Evolutionary conservation across 2,888 invertebrate genomes (phyloP), one percentile per base, ranked within the genome.

Genomic region (Gymnocheta viridis): DNA sequence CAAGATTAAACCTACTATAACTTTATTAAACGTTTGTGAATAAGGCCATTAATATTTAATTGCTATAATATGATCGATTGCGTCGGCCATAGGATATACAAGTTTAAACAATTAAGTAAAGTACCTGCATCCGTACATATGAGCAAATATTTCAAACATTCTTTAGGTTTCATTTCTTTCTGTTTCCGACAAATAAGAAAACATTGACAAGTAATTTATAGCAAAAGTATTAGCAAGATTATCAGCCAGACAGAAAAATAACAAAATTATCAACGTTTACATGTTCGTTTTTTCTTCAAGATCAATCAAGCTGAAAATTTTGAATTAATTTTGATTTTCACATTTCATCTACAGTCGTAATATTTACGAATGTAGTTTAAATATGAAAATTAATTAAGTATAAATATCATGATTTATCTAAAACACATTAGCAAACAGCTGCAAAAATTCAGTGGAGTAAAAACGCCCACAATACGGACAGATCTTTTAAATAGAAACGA

Each of bases 391-490:
- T 22, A 49, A 47, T 49, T 56, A 67, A 62, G 4, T 77, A 84
- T 84, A 81, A 77, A 84, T 81, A 84, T 41, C 54, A 32, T 14
- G 62, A 58, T 49, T 73, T 27, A 17, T 24, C 2, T 22, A 22
- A 12, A 56, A 27, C 7, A 10, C 12, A 17, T 24, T 2, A 54
- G 7, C 77, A 86, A 87, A 82, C 82, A 86, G 58, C 86, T 82
- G 70, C 67, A 32, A 0, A 27, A 9, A 51, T 3, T 81, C 81
- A 67, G 27, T 56, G 22, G 58, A 54, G 58, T 49, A 54, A 35
- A 81, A 47, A 17, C 82, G 29, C 78, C 81, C 66, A 82, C 89
- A 89, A 88, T 88, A 89, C 88, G 88, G 88, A 89, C 88, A 89
- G 87, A 89, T 87, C 87, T 82, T 51, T 60, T 67, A 64, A 47